Evolutionary conservation across 2,797 vertebrate species (phyloP).

Genomic region (Alfaro cultratus): DNA sequence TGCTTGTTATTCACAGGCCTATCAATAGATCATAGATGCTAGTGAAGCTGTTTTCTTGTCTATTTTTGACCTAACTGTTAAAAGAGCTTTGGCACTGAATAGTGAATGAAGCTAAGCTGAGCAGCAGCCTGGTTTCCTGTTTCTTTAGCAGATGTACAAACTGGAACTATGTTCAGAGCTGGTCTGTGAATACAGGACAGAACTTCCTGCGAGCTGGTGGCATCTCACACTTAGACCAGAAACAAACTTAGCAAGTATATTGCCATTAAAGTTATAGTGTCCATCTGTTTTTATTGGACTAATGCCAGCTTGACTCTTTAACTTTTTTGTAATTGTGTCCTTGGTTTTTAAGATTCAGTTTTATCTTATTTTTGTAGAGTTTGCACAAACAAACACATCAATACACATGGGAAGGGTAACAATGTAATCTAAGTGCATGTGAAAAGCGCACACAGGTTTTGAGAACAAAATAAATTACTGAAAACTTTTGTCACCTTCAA

Average conservation of each 20-base stretch:
- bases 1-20: slow-evolving; percentile 45
- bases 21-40: slow-evolving; percentile 59
- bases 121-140: slow-evolving; percentile 42
- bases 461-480: neutral
- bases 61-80: slow-evolving; percentile 75
- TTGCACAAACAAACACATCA: neutral
- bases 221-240: slow-evolving; percentile 28
- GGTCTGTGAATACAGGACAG: slow-evolving; percentile 3
- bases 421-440: neutral
- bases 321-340: slow-evolving; percentile 13
- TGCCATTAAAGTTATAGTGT: slow-evolving; percentile 10
- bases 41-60: slow-evolving; percentile 68
- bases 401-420: neutral
- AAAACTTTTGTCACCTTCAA: neutral
- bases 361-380: neutral
- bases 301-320: slow-evolving; percentile 22
- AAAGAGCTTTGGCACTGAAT: slow-evolving; percentile 62
- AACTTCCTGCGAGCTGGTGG: slow-evolving; percentile 12
- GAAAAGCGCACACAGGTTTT: neutral
- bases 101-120: slow-evolving; percentile 32
- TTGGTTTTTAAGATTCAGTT: neutral
- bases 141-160: slow-evolving; percentile 36
- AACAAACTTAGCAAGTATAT: slow-evolving; percentile 16
- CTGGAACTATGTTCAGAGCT: slow-evolving; percentile 34
- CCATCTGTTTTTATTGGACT: slow-evolving; percentile 35